Percentiles rank a stretch among this genome's conserved stretches.
Evolutionary conservation across 2,888 invertebrate species (phyloP).

Genomic region (Ichneumoninae sp.): DNA sequence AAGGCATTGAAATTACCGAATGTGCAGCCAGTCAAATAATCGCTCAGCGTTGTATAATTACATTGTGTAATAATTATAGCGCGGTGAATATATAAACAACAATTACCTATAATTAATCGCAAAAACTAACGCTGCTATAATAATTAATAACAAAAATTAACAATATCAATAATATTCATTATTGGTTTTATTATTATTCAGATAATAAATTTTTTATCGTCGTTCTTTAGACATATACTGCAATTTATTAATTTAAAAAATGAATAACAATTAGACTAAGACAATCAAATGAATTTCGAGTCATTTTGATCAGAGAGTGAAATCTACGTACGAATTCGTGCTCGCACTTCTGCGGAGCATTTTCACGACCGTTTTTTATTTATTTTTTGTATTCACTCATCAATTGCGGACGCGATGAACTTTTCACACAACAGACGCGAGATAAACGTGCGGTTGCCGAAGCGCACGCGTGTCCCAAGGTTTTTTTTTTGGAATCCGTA

Average conservation of each 20-base stretch:
- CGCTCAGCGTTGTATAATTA: not conserved
- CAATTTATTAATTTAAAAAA: not conserved
- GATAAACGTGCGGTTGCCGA: not conserved
- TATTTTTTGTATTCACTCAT: not conserved
- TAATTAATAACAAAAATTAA: no score
- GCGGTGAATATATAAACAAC: not conserved
- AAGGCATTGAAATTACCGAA: not conserved
- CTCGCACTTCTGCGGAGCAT: constrained; percentile 15
- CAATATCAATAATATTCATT: no score
- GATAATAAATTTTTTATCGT: not conserved
- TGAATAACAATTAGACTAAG: not conserved
- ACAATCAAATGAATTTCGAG: not conserved
- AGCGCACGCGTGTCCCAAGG: not conserved
- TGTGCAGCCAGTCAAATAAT: constrained; percentile 1
- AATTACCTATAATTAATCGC: no score
- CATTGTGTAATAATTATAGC: not conserved
- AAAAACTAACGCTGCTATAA: no score
- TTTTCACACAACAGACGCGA: not conserved
- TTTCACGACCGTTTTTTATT: not conserved
- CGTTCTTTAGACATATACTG: not conserved
- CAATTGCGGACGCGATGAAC: not conserved
- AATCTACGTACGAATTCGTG: constrained; percentile 35
- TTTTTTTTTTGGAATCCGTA: constrained; percentile 47
- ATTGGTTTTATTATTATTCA: not conserved
- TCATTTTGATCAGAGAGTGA: not conserved